Conservation (phyloP, 2,113 vertebrate species). For the Chaenogobius annularis region DNA sequence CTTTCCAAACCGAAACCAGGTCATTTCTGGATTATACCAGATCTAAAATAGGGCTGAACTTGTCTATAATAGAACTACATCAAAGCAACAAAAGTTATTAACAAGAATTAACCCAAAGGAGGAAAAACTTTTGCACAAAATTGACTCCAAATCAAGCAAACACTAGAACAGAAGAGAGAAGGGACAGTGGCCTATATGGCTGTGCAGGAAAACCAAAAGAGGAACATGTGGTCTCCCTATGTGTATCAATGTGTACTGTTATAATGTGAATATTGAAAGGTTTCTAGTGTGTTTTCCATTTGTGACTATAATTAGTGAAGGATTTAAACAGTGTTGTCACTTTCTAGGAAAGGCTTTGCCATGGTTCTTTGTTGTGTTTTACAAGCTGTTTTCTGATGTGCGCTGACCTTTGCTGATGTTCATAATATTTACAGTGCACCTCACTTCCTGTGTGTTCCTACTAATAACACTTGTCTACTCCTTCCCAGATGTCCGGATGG, state of each 20-base stretch:
- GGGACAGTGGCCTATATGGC: no score
- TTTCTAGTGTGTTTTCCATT: neutral
- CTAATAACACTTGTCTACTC: slow-evolving; percentile 85
- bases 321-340: slow-evolving; percentile 3
- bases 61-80: no score
- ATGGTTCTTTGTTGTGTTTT: neutral
- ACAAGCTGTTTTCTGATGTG: slow-evolving; percentile 7
- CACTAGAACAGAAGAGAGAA: no score
- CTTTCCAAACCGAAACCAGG: no score
- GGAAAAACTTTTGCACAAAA: no score
- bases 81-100: no score
- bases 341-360: neutral
- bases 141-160: no score
- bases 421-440: slow-evolving; percentile 27
- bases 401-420: slow-evolving; percentile 15
- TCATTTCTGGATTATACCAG: no score
- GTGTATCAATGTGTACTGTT: neutral
- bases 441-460: slow-evolving; percentile 43
- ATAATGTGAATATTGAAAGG: neutral
- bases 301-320: neutral
- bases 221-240: no score
- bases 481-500: slow-evolving; percentile 95
- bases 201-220: no score
- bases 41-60: no score
- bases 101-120: no score